A percentile compares a stretch with the other conserved stretches of the same genome.
phyloP scores from a whole-genome alignment of 1,140 invertebrate species.

The Drosophila oshimai region DNA sequence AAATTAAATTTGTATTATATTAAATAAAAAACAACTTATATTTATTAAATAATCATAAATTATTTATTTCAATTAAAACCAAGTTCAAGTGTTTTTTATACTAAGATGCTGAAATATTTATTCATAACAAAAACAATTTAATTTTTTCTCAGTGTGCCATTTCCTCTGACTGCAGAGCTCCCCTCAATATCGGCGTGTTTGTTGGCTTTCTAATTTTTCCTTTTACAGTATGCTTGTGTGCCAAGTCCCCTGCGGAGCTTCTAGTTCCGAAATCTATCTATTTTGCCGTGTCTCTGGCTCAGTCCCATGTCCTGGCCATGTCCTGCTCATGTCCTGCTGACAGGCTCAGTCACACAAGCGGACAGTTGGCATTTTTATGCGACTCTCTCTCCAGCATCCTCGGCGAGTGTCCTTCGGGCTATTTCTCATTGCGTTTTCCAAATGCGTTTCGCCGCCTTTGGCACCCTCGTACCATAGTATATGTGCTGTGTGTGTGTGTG shows the following conservation, averaged over 20 bases:
- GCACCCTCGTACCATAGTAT: constrained; percentile 4
- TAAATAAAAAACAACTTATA: too few relatives aligned
- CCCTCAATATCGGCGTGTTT: background rate
- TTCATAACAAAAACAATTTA: too few relatives aligned
- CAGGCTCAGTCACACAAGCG: constrained; percentile 74
- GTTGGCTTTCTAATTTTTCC: constrained; percentile 53
- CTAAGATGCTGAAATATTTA: too few relatives aligned
- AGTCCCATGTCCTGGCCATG: background rate
- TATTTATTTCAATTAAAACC: too few relatives aligned
- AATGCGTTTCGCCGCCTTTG: constrained; percentile 72
- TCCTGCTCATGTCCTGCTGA: constrained; percentile 69
- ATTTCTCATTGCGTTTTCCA: constrained; percentile 65
- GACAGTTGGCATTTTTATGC: constrained; percentile 76
- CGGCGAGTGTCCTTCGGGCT: constrained; percentile 6
- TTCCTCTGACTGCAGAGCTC: background rate
- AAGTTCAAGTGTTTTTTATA: too few relatives aligned
- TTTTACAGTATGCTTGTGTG: constrained; percentile 18
- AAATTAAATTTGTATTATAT: too few relatives aligned
- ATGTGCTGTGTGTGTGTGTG: background rate
- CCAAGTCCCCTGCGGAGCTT: constrained; percentile 40
- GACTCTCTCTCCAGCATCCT: background rate
- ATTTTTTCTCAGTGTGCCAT: background rate
- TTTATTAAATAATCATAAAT: too few relatives aligned
- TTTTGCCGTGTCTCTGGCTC: constrained; percentile 47
- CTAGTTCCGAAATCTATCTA: constrained; percentile 65